A percentile compares a stretch with the other conserved stretches of the same genome.
Evolutionary conservation across 2,888 invertebrate genomes (phyloP).

Genomic region (Dendrolimus pini): DNA sequence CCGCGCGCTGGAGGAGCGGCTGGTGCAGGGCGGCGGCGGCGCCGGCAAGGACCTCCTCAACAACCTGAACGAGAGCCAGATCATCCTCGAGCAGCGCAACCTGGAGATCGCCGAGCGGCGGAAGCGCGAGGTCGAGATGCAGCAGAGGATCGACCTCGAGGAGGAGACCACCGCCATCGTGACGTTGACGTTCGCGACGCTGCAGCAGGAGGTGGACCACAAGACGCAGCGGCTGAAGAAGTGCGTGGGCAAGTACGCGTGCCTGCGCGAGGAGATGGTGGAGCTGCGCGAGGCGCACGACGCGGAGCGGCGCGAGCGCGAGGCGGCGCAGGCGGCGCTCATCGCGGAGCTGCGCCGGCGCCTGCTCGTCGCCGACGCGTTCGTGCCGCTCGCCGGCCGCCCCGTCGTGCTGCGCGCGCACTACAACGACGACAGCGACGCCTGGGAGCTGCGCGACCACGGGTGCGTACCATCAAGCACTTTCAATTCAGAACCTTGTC

Average conservation of each 20-base stretch:
- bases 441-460: conserved; percentile 43
- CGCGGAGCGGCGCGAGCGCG: conserved; percentile 93
- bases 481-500: no score
- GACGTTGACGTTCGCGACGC: conserved; percentile 91
- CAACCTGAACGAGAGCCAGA: conserved; percentile 95
- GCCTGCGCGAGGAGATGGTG: conserved; percentile 65
- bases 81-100: conserved; percentile 87
- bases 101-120: conserved; percentile 94
- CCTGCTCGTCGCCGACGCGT: conserved; percentile 91
- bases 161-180: conserved; percentile 95
- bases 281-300: conserved; percentile 87
- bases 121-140: conserved; percentile 93
- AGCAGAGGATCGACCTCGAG: conserved; percentile 93
- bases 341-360: conserved; percentile 93
- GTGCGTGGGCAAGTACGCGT: conserved; percentile 88
- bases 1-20: conserved; percentile 92
- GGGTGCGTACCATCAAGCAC: conserved; percentile 9
- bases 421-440: conserved; percentile 55
- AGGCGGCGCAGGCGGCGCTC: conserved; percentile 88
- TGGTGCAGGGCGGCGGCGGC: conserved; percentile 89
- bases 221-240: conserved; percentile 94
- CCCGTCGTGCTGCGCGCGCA: conserved; percentile 77
- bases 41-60: conserved; percentile 90
- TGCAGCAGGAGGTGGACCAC: conserved; percentile 98
- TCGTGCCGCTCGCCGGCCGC: conserved; percentile 81